Conservation (phyloP, 2,113 vertebrate genomes). For the Galbula dea region DNA sequence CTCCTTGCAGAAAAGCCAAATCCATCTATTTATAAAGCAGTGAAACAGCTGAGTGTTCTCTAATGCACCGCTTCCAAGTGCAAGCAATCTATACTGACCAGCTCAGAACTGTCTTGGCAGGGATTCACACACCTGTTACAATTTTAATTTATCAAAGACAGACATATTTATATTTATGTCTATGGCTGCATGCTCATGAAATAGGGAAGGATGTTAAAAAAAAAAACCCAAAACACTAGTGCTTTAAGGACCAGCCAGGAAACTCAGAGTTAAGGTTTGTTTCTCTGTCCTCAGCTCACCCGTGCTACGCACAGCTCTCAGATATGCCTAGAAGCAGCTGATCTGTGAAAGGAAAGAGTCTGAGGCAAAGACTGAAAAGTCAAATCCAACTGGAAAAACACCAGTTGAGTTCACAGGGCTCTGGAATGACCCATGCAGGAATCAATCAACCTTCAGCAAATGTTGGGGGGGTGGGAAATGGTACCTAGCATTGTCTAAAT, state of each 20-base stretch:
- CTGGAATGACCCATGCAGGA: not conserved
- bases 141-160: constrained; percentile 70
- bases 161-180: constrained; percentile 67
- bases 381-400: not conserved
- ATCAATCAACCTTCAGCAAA: not conserved
- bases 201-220: constrained; percentile 57
- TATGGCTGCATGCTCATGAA: constrained; percentile 29
- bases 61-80: constrained; percentile 50
- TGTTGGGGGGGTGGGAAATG: too few relatives aligned
- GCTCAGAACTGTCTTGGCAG: constrained; percentile 55
- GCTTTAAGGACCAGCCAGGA: constrained; percentile 25
- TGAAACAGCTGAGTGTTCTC: constrained; percentile 23
- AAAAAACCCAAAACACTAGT: too few relatives aligned
- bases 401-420: not conserved
- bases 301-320: not conserved
- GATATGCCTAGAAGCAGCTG: not conserved
- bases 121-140: constrained; percentile 56
- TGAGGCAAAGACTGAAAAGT: not conserved
- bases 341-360: not conserved
- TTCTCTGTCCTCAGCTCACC: constrained; percentile 43
- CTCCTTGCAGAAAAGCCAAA: constrained; percentile 49
- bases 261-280: constrained; percentile 8
- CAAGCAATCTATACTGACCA: constrained; percentile 58
- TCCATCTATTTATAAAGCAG: constrained; percentile 69
- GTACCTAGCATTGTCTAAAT: not conserved